Conservation (phyloP, 2,797 vertebrate species). For the Ispidina picta region DNA sequence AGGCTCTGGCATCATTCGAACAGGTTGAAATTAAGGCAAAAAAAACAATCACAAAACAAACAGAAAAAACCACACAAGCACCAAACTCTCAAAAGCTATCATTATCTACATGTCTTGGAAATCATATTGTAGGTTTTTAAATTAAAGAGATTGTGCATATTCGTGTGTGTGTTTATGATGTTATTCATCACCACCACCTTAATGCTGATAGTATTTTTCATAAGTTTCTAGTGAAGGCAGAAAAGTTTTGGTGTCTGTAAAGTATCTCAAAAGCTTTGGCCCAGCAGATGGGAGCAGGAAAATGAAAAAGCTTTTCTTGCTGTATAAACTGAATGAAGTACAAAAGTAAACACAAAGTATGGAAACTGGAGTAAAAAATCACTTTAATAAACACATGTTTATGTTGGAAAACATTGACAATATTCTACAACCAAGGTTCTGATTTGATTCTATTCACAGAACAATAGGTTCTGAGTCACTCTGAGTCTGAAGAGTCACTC, state of each 20-base stretch:
- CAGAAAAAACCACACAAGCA: no score
- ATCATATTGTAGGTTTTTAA: not conserved
- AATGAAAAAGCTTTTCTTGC: not conserved
- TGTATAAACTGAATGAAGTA: not conserved
- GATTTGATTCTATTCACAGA: not conserved
- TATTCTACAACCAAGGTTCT: not conserved
- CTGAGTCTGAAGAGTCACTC: not conserved
- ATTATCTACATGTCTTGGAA: not conserved
- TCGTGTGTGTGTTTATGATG: no score
- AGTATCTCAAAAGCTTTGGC: not conserved
- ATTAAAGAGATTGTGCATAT: not conserved
- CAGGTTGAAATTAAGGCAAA: not conserved
- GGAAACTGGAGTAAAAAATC: not conserved
- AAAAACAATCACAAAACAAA: not conserved
- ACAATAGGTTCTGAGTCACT: not conserved
- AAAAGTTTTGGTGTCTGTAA: not conserved
- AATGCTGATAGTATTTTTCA: not conserved
- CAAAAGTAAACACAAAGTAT: not conserved
- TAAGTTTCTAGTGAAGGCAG: not conserved
- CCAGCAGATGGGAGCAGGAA: not conserved
- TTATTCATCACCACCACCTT: not conserved
- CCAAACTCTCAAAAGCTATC: not conserved
- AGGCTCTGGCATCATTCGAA: not conserved
- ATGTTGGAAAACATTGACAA: not conserved
- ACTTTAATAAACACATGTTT: not conserved